Percentiles rank a stretch among this genome's conserved stretches.
These are phyloP conservation scores for Pluvianellus socialis DNA, from an alignment of 2,113 vertebrate species.

Conservation along the genomic window DNA sequence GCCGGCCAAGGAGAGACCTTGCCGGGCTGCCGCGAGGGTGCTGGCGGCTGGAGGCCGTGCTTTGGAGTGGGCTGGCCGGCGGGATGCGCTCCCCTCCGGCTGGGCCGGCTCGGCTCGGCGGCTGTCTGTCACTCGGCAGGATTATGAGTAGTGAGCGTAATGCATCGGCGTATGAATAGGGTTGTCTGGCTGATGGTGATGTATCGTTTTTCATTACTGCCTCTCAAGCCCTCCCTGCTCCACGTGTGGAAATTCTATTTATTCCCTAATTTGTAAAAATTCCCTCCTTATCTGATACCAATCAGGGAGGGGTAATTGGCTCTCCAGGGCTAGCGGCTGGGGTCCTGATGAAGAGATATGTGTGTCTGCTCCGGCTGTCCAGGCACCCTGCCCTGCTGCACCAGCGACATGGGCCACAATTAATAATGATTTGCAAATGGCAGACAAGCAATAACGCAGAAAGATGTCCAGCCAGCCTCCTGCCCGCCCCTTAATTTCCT, in stretches of 20 bases:
- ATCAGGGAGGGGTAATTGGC: conserved; percentile 98
- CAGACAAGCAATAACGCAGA: conserved; percentile 89
- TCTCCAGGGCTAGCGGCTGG: conserved; percentile 88
- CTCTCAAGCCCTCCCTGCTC: conserved; percentile 94
- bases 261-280: conserved; percentile 99
- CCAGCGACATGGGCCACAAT: conserved; percentile 82
- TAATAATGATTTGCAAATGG: conserved; percentile 97
- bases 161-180: conserved; percentile 95
- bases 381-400: conserved; percentile 77
- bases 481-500: conserved; percentile 85
- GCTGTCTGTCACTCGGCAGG: conserved; percentile 83
- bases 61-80: accelerated
- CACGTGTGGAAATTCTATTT: conserved; percentile 99
- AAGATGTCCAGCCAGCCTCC: conserved; percentile 83
- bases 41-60: background rate
- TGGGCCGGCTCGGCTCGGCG: conserved; percentile 8
- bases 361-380: conserved; percentile 81
- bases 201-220: conserved; percentile 99
- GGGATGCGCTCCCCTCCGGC: background rate
- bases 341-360: conserved; percentile 99
- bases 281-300: conserved; percentile 96
- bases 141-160: conserved; percentile 97
- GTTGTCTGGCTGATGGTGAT: conserved; percentile 99
- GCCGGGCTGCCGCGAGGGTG: background rate
- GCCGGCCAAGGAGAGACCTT: background rate